These are phyloP conservation scores for Hedya salicella DNA, from an alignment of 2,888 invertebrate genomes.

Conservation along the genomic window DNA sequence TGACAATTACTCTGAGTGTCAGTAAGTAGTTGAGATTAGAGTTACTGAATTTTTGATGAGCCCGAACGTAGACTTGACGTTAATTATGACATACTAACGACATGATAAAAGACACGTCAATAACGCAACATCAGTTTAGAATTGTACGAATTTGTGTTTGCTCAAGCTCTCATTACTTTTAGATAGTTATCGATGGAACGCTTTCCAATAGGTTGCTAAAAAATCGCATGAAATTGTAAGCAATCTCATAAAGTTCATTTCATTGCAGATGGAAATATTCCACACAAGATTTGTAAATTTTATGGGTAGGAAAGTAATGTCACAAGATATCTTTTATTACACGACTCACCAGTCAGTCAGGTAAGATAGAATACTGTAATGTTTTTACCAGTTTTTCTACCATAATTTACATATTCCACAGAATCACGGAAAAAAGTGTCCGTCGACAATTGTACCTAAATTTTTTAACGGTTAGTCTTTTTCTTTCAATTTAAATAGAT, in stretches of 20 bases:
- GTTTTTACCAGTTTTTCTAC: too few relatives aligned
- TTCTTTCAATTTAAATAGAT: too few relatives aligned
- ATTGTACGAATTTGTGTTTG: conserved; percentile 20
- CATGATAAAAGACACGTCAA: conserved; percentile 33
- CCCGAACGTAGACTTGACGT: conserved; percentile 1
- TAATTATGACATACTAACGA: conserved; percentile 28
- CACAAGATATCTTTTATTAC: too few relatives aligned
- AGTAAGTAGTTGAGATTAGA: background rate
- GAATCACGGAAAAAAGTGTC: too few relatives aligned
- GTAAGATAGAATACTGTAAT: too few relatives aligned
- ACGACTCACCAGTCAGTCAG: too few relatives aligned
- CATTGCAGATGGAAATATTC: background rate
- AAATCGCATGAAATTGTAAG: background rate
- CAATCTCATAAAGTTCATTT: conserved; percentile 10
- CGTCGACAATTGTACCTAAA: too few relatives aligned
- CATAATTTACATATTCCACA: too few relatives aligned
- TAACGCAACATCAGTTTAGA: conserved; percentile 25
- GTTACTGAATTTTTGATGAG: conserved; percentile 15
- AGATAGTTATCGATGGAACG: conserved; percentile 16
- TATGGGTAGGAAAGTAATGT: too few relatives aligned
- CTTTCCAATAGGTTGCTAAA: conserved; percentile 21
- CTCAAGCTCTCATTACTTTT: conserved; percentile 15
- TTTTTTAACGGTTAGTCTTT: too few relatives aligned
- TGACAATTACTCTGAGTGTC: background rate
- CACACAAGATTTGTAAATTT: too few relatives aligned